Conservation (phyloP, 92 coral and sea anemone genomes). For the Porites divaricata region DNA sequence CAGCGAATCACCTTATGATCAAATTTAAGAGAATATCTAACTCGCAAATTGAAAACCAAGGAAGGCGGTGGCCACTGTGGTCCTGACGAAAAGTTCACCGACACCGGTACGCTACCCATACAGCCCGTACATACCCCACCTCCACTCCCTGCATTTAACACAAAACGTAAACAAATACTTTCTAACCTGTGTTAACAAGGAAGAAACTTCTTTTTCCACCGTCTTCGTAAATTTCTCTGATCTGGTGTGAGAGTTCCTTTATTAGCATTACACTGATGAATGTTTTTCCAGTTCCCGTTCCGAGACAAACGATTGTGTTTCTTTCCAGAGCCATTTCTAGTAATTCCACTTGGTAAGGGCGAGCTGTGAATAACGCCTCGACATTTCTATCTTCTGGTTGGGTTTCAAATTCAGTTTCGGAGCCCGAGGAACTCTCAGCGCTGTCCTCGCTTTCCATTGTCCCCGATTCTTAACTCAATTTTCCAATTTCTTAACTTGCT, state of each 20-base stretch:
- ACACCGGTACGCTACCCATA: background rate
- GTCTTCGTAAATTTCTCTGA: slow-evolving; percentile 53
- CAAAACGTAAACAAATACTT: background rate
- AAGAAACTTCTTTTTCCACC: slow-evolving; percentile 93
- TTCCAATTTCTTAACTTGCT: background rate
- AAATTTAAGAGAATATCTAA: too few species aligned
- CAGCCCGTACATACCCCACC: background rate
- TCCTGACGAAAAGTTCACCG: background rate
- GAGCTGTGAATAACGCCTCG: slow-evolving; percentile 38
- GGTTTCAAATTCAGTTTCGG: slow-evolving; percentile 23
- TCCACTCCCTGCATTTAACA: background rate
- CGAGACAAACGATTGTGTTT: slow-evolving; percentile 93
- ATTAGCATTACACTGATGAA: slow-evolving; percentile 95
- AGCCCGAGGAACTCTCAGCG: slow-evolving; percentile 7
- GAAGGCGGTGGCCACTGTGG: too few species aligned
- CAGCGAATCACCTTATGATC: too few species aligned
- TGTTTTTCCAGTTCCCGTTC: slow-evolving; percentile 98
- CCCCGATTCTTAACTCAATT: too few species aligned
- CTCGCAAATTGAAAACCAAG: too few species aligned
- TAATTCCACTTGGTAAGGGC: slow-evolving; percentile 93
- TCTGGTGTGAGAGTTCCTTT: slow-evolving; percentile 85
- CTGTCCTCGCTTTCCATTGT: slow-evolving; percentile 16
- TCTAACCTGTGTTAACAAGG: slow-evolving; percentile 88
- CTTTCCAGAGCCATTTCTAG: slow-evolving; percentile 70
- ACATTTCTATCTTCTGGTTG: background rate